Conservation (phyloP, 1,140 invertebrate genomes). For the Spodoptera litura region DNA sequence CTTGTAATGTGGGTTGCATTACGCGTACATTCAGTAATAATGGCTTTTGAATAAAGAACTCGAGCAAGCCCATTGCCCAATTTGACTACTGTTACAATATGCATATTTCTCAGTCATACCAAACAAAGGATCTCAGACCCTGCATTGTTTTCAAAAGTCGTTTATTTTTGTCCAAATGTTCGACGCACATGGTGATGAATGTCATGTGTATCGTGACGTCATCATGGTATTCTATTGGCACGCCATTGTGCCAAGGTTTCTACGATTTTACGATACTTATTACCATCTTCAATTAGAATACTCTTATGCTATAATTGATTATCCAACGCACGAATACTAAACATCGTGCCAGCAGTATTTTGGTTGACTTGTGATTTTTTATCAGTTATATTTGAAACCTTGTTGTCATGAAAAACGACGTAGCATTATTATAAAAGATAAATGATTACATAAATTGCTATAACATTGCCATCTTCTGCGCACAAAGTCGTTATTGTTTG, state of each 20-base stretch:
- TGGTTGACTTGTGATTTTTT: neutral
- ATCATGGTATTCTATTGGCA: constrained; percentile 22
- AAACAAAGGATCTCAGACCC: neutral
- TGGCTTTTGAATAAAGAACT: neutral
- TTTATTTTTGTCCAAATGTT: constrained; percentile 14
- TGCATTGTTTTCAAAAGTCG: neutral
- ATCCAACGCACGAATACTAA: constrained; percentile 12
- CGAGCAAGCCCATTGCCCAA: neutral
- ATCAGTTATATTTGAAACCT: neutral
- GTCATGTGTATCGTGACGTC: constrained; percentile 25
- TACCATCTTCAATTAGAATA: constrained; percentile 16
- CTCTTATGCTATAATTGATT: constrained; percentile 6
- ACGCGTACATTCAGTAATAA: neutral
- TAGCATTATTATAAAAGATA: neutral
- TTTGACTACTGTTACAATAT: neutral
- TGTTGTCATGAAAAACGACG: constrained; percentile 1
- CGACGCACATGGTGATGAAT: constrained; percentile 5
- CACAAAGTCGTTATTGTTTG: neutral
- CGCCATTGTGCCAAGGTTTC: constrained; percentile 25
- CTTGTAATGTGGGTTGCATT: neutral
- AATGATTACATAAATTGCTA: constrained; percentile 1
- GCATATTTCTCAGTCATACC: neutral
- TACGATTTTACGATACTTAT: constrained; percentile 15
- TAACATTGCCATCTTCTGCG: neutral
- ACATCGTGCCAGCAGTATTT: neutral